Evolutionary conservation across 2,113 vertebrate genomes (phyloP).

Genomic region (Halcyon malimbica): DNA sequence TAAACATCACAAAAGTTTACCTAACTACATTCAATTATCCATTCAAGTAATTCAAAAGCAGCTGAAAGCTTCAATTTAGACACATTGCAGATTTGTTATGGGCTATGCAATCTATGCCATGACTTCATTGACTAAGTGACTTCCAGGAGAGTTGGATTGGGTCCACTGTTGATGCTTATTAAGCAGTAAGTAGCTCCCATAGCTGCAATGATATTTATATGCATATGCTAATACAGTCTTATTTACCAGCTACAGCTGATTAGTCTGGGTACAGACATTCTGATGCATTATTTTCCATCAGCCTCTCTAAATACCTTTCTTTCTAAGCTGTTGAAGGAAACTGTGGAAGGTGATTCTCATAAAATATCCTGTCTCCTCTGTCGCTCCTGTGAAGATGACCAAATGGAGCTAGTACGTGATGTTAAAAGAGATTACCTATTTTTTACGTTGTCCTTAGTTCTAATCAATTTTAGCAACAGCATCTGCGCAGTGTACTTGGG

Average conservation of each 20-base stretch:
- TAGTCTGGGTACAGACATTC: not conserved
- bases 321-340: not conserved
- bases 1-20: conserved; percentile 29
- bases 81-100: not conserved
- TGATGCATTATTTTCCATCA: not conserved
- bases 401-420: not conserved
- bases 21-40: conserved; percentile 32
- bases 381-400: not conserved
- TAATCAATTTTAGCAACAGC: not conserved
- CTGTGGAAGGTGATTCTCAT: not conserved
- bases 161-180: not conserved
- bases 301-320: not conserved
- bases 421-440: not conserved
- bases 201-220: not conserved
- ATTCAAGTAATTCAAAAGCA: not conserved
- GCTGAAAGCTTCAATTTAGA: not conserved
- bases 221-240: not conserved
- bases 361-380: not conserved
- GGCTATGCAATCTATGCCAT: not conserved
- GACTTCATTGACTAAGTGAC: conserved; percentile 1
- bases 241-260: not conserved
- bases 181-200: not conserved
- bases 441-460: not conserved
- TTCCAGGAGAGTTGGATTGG: not conserved
- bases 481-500: not conserved